Evolutionary conservation across 2,797 vertebrate species (phyloP), one percentile per base, ranked within the genome.

Genomic region (Glossophaga mutica): DNA sequence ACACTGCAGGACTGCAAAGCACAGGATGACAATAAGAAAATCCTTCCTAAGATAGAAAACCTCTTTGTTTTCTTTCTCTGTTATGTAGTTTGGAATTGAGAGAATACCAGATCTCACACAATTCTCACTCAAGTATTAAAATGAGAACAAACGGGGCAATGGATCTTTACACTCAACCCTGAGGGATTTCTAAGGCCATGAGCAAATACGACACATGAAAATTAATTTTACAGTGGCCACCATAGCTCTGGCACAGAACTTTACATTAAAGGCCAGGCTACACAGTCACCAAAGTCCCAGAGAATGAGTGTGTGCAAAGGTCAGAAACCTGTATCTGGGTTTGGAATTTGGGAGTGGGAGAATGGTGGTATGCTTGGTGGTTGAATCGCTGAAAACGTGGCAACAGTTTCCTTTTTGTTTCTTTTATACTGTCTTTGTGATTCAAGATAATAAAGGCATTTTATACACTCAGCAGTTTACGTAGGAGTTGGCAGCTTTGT

Each of bases 401-500:
- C 52, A 70, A 19, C 39, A 57, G 4, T 7, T 3, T 34, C 11
- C 16, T 76, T 96, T 46, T 18, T 87, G 39, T 96, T 67, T 87
- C 22, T 26, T 90, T 97, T 29, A 19, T n/a, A 34, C 6, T 83
- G 24, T 70, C 48, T 93, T 90, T 83, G 39, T 14, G 78, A 5
- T 22, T 86, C 87, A 94, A 87, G 76, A 84, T 32, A 42, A 37
- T 44, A 4, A 21, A 78, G 32, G 11, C 37, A 82, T 83, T 94
- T 95, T 90, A 32, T 46, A 91, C 3, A 15, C 62, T 96, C 96
- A 95, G 97, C 95, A 98, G 98, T 98, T 98, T 96, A 98, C 78
- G 65, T 94, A 97, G 94, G 87, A 88, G 97, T 95, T 97, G 70
- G 87, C 83, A 97, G 94, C 96, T 98, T 96, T 97, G 88, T 95